A percentile compares a stretch with the other conserved stretches of the same genome.
phyloP scores from a whole-genome alignment of 1,140 invertebrate genomes.

The Paraescarpia echinospica region DNA sequence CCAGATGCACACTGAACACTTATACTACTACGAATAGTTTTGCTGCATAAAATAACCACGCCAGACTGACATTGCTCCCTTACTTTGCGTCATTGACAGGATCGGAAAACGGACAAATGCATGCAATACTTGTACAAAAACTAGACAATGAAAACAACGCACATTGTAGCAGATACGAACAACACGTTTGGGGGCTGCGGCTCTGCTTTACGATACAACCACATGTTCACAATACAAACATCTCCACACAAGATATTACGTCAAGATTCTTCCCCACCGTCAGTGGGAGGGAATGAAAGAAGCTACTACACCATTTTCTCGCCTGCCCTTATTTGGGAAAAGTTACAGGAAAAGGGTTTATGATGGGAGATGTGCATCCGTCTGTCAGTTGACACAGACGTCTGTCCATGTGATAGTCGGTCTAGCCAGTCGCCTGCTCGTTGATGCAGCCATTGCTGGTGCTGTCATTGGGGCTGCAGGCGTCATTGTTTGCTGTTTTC shows the following conservation, averaged over 20 bases:
- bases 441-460: background rate
- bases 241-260: background rate
- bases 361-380: background rate
- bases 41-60: background rate
- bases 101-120: background rate
- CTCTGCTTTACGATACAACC: background rate
- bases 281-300: background rate
- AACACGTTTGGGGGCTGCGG: background rate
- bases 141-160: background rate
- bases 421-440: background rate
- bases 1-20: background rate
- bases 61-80: background rate
- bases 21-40: background rate
- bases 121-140: background rate
- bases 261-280: background rate
- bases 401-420: background rate
- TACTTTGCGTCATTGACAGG: background rate
- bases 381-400: background rate
- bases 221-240: constrained; percentile 1
- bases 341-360: background rate
- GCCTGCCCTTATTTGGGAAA: background rate
- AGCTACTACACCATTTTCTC: background rate
- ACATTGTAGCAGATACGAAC: background rate
- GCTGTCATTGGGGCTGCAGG: background rate
- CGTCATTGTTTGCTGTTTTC: background rate